Evolutionary conservation across 2,113 vertebrate genomes (phyloP).

Genomic region (Pluvialis apricaria): DNA sequence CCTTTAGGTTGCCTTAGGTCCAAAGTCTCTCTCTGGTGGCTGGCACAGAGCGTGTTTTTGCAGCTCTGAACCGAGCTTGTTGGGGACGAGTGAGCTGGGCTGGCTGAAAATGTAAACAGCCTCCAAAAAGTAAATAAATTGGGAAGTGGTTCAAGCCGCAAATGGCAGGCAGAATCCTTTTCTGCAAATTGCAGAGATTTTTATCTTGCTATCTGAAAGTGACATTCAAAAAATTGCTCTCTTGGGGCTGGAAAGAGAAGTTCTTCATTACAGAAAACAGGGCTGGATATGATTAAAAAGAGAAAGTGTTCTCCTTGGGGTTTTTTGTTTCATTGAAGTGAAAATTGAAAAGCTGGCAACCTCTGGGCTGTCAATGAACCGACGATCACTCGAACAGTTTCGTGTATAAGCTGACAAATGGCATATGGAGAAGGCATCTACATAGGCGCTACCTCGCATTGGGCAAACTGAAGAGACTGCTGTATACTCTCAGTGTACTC

Average conservation of each 20-base stretch:
- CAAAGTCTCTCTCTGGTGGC: fast-evolving
- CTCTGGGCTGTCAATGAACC: background rate
- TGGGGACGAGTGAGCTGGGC: background rate
- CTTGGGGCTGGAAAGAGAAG: background rate
- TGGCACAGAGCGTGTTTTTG: background rate
- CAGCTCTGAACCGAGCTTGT: background rate
- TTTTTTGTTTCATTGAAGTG: background rate
- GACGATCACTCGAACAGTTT: background rate
- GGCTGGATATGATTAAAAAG: slow-evolving; percentile 23
- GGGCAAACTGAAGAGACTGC: background rate
- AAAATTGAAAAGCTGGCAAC: background rate
- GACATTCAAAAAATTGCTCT: slow-evolving; percentile 4
- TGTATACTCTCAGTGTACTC: background rate
- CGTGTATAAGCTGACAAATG: background rate
- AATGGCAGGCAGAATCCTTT: background rate
- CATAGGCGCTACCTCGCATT: background rate
- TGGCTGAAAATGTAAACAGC: background rate
- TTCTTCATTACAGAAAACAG: slow-evolving; percentile 7
- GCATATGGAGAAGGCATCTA: background rate
- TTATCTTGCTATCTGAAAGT: background rate
- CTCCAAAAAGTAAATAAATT: background rate
- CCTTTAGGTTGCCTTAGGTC: background rate
- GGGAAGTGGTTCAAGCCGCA: background rate
- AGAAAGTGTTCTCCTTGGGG: background rate
- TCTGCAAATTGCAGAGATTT: slow-evolving; percentile 1